Evolutionary conservation across 2,888 invertebrate genomes (phyloP).

Genomic region (Stenurella melanura): DNA sequence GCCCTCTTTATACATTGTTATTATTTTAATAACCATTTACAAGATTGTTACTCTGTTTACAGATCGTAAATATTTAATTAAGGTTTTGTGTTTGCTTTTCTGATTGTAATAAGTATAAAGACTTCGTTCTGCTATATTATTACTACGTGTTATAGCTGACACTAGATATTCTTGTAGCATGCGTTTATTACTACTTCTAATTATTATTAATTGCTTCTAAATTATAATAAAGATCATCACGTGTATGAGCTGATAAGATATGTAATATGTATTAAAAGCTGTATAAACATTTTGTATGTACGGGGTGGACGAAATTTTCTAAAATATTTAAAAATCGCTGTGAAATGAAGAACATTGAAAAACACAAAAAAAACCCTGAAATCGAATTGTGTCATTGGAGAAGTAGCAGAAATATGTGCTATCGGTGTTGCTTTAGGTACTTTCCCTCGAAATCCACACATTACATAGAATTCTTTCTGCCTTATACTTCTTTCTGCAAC

Average conservation of each 20-base stretch:
- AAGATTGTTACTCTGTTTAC: constrained; percentile 13
- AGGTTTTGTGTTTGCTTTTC: constrained; percentile 1
- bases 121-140: constrained; percentile 8
- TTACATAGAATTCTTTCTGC: too few species aligned
- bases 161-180: neutral
- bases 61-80: constrained; percentile 13
- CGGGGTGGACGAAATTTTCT: too few species aligned
- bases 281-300: neutral
- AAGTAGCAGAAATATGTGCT: too few species aligned
- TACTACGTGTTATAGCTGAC: neutral
- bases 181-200: neutral
- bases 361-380: too few species aligned
- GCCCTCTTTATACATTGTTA: neutral
- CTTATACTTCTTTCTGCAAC: too few species aligned
- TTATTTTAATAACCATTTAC: constrained; percentile 19
- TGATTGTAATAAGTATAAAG: neutral
- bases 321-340: too few species aligned
- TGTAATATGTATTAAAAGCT: neutral
- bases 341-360: too few species aligned
- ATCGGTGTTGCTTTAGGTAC: too few species aligned
- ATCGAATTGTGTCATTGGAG: too few species aligned
- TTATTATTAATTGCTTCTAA: neutral
- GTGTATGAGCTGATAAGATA: neutral
- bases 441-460: too few species aligned
- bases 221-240: neutral